Conservation (phyloP, 2,888 invertebrate genomes). For the Ectemnius cavifrons region DNA sequence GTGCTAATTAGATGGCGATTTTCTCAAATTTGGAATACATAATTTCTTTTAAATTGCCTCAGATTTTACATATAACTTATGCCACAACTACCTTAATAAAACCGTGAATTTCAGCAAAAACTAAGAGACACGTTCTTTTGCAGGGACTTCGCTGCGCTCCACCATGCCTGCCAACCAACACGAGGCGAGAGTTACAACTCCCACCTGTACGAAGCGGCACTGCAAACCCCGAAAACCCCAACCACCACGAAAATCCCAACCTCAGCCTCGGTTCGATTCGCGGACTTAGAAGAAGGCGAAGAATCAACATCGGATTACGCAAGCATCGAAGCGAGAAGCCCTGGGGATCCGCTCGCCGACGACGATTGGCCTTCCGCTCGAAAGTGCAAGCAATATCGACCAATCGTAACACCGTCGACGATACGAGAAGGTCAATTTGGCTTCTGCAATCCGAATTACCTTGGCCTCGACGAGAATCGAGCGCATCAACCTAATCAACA, state of each 20-base stretch:
- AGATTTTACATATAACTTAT: too few species aligned
- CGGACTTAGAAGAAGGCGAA: conserved; percentile 79
- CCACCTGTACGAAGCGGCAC: conserved; percentile 81
- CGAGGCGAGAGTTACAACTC: conserved; percentile 81
- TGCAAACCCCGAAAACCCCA: conserved; percentile 76
- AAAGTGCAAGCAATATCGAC: conserved; percentile 60
- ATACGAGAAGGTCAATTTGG: conserved; percentile 81
- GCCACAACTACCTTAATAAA: too few species aligned
- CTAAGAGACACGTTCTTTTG: too few species aligned
- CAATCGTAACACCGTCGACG: conserved; percentile 63
- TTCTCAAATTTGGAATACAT: too few species aligned
- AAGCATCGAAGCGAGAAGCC: conserved; percentile 83
- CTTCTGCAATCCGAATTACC: conserved; percentile 88
- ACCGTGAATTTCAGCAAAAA: too few species aligned
- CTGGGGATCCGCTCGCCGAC: conserved; percentile 75
- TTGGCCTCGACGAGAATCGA: conserved; percentile 82
- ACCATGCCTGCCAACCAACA: conserved; percentile 80
- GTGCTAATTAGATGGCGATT: too few species aligned
- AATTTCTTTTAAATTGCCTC: too few species aligned
- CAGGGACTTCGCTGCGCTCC: conserved; percentile 78
- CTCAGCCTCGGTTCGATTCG: conserved; percentile 82
- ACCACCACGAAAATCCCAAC: conserved; percentile 78
- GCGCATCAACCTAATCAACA: conserved; percentile 51
- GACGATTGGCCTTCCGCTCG: conserved; percentile 70
- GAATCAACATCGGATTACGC: conserved; percentile 88